A percentile compares a stretch with the other conserved stretches of the same genome.
phyloP scores from a whole-genome alignment of 2,888 invertebrate species.

The Aphodius granarius region DNA sequence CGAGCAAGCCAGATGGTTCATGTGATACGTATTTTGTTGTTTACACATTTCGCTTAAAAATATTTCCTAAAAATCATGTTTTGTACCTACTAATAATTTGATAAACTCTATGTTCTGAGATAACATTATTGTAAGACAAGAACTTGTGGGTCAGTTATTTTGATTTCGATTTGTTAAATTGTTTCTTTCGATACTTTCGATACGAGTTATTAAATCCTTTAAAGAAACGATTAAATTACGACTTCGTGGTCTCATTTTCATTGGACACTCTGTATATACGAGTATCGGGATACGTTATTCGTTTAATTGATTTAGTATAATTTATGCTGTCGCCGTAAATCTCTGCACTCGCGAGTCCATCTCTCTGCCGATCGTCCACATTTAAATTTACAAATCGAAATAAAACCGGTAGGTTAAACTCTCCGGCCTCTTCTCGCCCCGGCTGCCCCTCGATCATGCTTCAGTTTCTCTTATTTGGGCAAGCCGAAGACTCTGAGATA shows the following conservation, averaged over 20 bases:
- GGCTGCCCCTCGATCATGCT: background rate
- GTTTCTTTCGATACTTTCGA: no score
- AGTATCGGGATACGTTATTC: background rate
- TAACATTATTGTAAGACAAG: no score
- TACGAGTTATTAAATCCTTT: background rate
- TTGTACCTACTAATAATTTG: no score
- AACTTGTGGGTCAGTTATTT: no score
- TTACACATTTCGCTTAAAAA: no score
- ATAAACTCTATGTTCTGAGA: no score
- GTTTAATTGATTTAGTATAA: slow-evolving; percentile 7
- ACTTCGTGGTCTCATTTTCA: background rate
- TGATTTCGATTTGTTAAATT: no score
- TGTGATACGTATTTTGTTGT: no score
- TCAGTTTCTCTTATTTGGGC: background rate
- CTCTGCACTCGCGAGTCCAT: background rate
- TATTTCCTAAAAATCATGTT: no score
- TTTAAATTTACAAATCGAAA: slow-evolving; percentile 12
- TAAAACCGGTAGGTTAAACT: background rate
- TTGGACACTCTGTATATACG: background rate
- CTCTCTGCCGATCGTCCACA: background rate
- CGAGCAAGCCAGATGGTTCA: no score
- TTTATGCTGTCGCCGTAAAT: slow-evolving; percentile 15
- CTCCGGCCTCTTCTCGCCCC: background rate
- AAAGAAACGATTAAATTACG: background rate
- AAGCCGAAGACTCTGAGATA: background rate